Evolutionary conservation across 37 sponge, comb jelly and placozoan genomes (phyloP).

Genomic region (Agelas oroides): DNA sequence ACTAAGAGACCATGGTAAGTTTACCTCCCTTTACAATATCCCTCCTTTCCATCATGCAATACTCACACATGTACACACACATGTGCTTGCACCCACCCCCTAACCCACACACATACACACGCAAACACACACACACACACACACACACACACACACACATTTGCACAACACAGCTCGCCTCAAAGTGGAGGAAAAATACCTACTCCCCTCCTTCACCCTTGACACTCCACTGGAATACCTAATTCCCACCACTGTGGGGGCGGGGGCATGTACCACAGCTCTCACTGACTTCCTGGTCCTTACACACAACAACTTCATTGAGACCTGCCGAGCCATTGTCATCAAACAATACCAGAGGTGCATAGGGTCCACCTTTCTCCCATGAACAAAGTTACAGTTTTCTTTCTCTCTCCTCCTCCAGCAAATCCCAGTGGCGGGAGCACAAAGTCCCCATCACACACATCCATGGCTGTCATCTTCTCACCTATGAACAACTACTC

Average conservation of each 20-base stretch:
- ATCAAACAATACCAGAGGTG: background rate
- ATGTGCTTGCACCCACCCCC: too few species aligned
- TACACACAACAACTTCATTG: slow-evolving; percentile 74
- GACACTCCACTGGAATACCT: slow-evolving; percentile 60
- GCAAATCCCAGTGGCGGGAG: slow-evolving; percentile 19
- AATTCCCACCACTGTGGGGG: slow-evolving; percentile 66
- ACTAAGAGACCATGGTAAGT: too few species aligned
- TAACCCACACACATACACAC: too few species aligned
- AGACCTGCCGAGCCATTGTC: slow-evolving; percentile 22
- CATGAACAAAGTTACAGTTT: too few species aligned
- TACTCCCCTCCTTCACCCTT: slow-evolving; percentile 12
- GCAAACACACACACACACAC: too few species aligned
- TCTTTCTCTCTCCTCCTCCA: too few species aligned
- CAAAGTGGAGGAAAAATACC: slow-evolving; percentile 31
- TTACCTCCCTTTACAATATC: too few species aligned
- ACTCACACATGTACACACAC: too few species aligned
- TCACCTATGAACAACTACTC: slow-evolving; percentile 67
- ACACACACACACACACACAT: too few species aligned
- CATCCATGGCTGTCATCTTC: slow-evolving; percentile 55
- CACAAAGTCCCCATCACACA: slow-evolving; percentile 65
- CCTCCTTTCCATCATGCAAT: too few species aligned
- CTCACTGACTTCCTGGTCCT: slow-evolving; percentile 65
- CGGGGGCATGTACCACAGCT: slow-evolving; percentile 61
- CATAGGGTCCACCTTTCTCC: too few species aligned
- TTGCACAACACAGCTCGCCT: slow-evolving; percentile 27